Conservation (phyloP, 1,140 invertebrate species). For the Papilio machaon region DNA sequence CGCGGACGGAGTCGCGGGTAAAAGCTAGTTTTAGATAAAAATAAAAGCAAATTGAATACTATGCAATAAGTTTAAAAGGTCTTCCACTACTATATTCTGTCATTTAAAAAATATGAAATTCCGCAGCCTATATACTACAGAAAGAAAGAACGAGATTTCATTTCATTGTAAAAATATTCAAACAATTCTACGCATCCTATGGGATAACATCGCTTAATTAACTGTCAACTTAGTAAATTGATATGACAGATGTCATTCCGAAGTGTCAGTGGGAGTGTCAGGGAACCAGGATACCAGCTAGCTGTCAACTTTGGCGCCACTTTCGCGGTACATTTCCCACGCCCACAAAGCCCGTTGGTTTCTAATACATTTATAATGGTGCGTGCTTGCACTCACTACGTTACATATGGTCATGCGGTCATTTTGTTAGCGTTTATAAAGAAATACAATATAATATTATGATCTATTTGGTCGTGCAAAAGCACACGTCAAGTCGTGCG, state of each 20-base stretch:
- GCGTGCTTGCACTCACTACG: slow-evolving; percentile 2
- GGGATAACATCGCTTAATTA: neutral
- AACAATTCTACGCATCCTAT: neutral
- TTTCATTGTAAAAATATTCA: neutral
- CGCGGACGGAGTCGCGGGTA: too few species aligned
- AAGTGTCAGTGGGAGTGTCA: slow-evolving; percentile 25
- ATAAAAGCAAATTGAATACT: too few species aligned
- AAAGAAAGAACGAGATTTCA: too few species aligned
- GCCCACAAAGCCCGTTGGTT: slow-evolving; percentile 18
- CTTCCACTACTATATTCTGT: too few species aligned
- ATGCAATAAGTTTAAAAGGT: too few species aligned
- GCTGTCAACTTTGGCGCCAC: slow-evolving; percentile 17
- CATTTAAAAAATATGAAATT: too few species aligned
- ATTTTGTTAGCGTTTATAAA: slow-evolving; percentile 37
- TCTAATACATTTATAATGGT: slow-evolving; percentile 30
- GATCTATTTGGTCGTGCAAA: slow-evolving; percentile 35
- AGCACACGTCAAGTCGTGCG: slow-evolving; percentile 29
- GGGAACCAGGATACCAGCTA: neutral
- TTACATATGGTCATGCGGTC: slow-evolving; percentile 33
- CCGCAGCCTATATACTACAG: too few species aligned
- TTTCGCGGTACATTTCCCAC: slow-evolving; percentile 33
- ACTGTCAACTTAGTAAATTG: neutral
- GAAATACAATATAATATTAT: slow-evolving; percentile 35
- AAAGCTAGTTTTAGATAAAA: too few species aligned
- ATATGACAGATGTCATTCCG: neutral